Base-by-base conservation (phyloP, 2,797 vertebrate genomes). In the Poeciliopsis presidionis region DNA sequence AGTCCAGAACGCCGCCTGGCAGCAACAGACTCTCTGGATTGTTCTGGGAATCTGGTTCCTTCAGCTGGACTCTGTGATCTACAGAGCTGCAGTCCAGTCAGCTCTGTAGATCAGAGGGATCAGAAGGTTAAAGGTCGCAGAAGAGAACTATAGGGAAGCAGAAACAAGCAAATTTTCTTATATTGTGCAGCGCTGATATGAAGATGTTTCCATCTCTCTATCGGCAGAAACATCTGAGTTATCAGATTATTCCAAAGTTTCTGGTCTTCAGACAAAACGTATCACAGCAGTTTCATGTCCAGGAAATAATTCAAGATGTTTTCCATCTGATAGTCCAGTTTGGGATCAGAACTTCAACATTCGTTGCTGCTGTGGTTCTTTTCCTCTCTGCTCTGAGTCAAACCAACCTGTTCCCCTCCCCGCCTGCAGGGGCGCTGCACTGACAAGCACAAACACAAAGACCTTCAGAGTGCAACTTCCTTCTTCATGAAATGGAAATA, bases 1-100 rank as follows among this genome's bases (percentile, higher is more conserved):
- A 91, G 53, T 55, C 53, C 25, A 4, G 25, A 55, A 55, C 53
- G 53, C 25, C 53, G 9, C 11, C 53, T 55, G 51, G 51, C 53
- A 55, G 8, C 53, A 55, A 22, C 53, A 11, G 8, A 4, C 25
- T 55, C 51, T n/a, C 51, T 53, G 22, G 51, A 25, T 22, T 53
- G 2, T 53, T 25, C 1, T 46, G 45, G 45, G 45, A 46, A 16
- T 14, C 20, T 53, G 51, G 22, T 25, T 53, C 51, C 7, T 25
- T 25, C 51, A 53, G 51, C 20, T 25, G 49, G 49, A 51, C 20
- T 51, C 49, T 7, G 20, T 7, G 18, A 49, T 49, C 18, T 51
- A 51, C 1, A 22, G 53, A 55, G 25, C 53, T 55, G 53, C 53
- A n/a, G 47, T 18, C 16, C 18, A 20, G 25, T 11, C 1, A 53